Base-by-base conservation (phyloP, 1,140 invertebrate species). In the Drosophila asahinai region DNA sequence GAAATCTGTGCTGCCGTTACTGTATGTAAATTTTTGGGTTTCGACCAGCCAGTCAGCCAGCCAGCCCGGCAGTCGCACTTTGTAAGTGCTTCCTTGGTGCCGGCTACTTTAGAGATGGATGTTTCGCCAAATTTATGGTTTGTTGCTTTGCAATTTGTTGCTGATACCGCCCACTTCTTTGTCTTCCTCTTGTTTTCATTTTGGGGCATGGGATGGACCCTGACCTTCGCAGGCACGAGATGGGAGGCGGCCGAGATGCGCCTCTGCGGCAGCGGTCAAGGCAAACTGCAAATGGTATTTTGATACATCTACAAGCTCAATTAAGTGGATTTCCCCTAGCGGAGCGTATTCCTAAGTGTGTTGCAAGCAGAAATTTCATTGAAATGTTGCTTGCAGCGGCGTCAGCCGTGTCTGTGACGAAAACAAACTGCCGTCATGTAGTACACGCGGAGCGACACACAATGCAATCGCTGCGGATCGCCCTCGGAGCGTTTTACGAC, bases 1-100 rank as follows among this genome's bases (percentile, higher is more conserved):
- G 49, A 73, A 65, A 74, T 40, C 59, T 47, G 15, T 55, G 27
- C n/a, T 11, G 33, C 33, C n/a, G 54, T 60, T 52, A 17, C 51
- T 72, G 70, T 76, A 86, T 79, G 83, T 79, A 82, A 86, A 86
- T 86, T 74, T 43, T 71, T 38, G 43, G 52, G 51, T 66, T 38
- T 77, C 51, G 43, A 60, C 45, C 51, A 51, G 49, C 40, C 54
- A 61, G 30, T 12, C 36, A 25, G 57, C 36, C 43, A 52, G 36
- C 43, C 49, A 54, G 57, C 36, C 43, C 48, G 42, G 38, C 49
- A 54, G 55, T 33, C 19, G 36, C 36, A 58, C 36, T 30, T 52
- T 66, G 38, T 57, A 76, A 73, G 45, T 64, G 75, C 58, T 76
- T 76, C 55, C 58, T 76, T 71, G 40, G 64, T 60, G 19, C 48